phyloP scores from a whole-genome alignment of 2,888 invertebrate genomes.

The Serrognathus titanus region DNA sequence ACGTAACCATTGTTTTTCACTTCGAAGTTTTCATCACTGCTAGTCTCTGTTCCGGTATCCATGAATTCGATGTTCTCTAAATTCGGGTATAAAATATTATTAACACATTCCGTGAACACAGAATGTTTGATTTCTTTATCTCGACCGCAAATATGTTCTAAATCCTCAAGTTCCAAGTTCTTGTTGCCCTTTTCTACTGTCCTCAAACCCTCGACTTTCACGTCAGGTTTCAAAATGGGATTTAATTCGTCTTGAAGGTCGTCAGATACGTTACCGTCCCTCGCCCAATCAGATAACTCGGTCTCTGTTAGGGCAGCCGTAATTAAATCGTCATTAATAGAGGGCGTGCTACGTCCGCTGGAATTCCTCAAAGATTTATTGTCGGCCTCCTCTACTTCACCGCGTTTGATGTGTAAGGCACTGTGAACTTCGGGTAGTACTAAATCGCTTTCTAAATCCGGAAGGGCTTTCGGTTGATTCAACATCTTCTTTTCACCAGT shows the following conservation, averaged over 20 bases:
- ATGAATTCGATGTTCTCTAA: conserved; percentile 81
- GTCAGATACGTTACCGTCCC: conserved; percentile 74
- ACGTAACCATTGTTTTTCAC: conserved; percentile 64
- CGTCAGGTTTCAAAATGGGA: conserved; percentile 53
- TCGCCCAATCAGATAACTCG: conserved; percentile 86
- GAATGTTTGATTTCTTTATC: conserved; percentile 30
- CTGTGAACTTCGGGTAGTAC: conserved; percentile 37
- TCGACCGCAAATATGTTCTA: conserved; percentile 42
- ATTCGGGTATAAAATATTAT: conserved; percentile 49
- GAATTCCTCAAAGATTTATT: conserved; percentile 34
- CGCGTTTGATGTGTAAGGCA: conserved; percentile 35
- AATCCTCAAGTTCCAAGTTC: conserved; percentile 40
- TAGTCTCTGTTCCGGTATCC: conserved; percentile 81
- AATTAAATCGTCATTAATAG: conserved; percentile 60
- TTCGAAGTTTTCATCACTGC: conserved; percentile 57
- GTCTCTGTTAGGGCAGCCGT: conserved; percentile 78
- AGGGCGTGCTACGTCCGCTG: conserved; percentile 53
- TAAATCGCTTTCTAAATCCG: conserved; percentile 34
- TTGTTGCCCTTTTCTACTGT: conserved; percentile 33
- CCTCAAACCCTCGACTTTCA: conserved; percentile 34
- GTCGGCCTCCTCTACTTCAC: conserved; percentile 9
- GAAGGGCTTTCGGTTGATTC: conserved; percentile 47
- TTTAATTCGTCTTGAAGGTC: conserved; percentile 65
- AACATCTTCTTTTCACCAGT: conserved; percentile 44
- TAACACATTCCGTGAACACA: conserved; percentile 35